phyloP scores from a whole-genome alignment of 2,888 invertebrate genomes.

The Thymelicus acteon region DNA sequence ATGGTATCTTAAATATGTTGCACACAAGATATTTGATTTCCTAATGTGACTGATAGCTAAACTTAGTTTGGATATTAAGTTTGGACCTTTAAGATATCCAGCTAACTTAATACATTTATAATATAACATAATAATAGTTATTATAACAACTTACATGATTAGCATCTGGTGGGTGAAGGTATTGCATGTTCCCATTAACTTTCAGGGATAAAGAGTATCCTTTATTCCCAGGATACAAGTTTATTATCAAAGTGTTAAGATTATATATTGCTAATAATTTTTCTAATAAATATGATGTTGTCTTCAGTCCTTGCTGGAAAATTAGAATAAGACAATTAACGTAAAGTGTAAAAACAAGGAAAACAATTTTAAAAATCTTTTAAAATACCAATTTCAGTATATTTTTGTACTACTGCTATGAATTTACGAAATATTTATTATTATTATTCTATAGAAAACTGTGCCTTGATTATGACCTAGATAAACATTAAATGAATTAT shows the following conservation, averaged over 20 bases:
- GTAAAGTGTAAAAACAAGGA: neutral
- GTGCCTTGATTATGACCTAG: neutral
- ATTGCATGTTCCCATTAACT: conserved; percentile 84
- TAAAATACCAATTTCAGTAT: neutral
- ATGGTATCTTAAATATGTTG: conserved; percentile 46
- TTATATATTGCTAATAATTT: conserved; percentile 93
- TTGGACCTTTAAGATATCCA: too few species aligned
- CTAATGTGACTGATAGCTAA: neutral
- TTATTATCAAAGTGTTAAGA: conserved; percentile 95
- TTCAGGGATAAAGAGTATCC: conserved; percentile 91
- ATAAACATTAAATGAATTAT: neutral
- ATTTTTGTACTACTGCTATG: neutral
- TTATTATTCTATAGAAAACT: neutral
- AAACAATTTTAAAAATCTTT: neutral
- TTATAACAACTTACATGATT: conserved; percentile 55
- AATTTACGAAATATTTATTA: neutral
- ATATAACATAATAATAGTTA: neutral
- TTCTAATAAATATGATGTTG: conserved; percentile 90
- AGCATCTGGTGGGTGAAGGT: conserved; percentile 72
- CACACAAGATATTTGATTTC: conserved; percentile 50
- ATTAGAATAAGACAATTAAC: neutral
- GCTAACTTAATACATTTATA: too few species aligned
- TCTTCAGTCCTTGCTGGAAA: conserved; percentile 85
- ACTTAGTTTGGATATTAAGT: too few species aligned
- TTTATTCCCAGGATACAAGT: conserved; percentile 96